Base-by-base conservation (phyloP, 1,140 invertebrate genomes). In the Nephila pilipes region DNA sequence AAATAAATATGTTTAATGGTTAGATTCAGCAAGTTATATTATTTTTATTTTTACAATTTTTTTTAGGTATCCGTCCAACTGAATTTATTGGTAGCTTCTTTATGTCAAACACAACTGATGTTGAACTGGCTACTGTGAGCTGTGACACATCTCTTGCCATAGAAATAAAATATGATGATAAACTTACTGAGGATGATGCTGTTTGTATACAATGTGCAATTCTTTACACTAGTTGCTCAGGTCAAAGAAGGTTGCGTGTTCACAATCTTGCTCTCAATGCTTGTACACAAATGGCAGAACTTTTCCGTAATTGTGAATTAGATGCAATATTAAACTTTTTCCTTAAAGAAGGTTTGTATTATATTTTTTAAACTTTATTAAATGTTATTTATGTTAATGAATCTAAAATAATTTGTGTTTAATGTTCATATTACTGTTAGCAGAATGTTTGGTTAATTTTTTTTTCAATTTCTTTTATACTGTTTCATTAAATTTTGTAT, bases 131-230 rank as follows among this genome's bases (percentile, higher is more conserved):
- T 87, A 97, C 97, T 89, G 97, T 99, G 93, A 98, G 99, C 97
- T 96, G 96, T 94, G 96, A 97, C 94, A 97, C 99, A 96, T 97
- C 97, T 2, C 96, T 99, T 69, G 97, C 97, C 81, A 97, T 99
- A 75, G 99, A 99, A 96, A 97, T 99, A 25, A 99, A 99, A 95
- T 99, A 99, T 96, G 99, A 99, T 95, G 99, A 99, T 95, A 99
- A 99, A 95, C 95, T 99, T 54, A 97, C 97, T 14, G 98, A 99
- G 94, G 98, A 99, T 94, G 98, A 99, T 94, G 98, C 97, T 36
- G 98, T 99, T 5, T 98, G 97, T 95, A 96, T 99, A 29, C 98
- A 99, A 96, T 97, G 97, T 10, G 99, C 99, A 20, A 95, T 99
- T 46, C 96, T 99, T 29, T 99, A 99, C 95, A 99, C 99, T 8